Conservation (phyloP, 2,888 invertebrate genomes). For the Aethes cnicana region DNA sequence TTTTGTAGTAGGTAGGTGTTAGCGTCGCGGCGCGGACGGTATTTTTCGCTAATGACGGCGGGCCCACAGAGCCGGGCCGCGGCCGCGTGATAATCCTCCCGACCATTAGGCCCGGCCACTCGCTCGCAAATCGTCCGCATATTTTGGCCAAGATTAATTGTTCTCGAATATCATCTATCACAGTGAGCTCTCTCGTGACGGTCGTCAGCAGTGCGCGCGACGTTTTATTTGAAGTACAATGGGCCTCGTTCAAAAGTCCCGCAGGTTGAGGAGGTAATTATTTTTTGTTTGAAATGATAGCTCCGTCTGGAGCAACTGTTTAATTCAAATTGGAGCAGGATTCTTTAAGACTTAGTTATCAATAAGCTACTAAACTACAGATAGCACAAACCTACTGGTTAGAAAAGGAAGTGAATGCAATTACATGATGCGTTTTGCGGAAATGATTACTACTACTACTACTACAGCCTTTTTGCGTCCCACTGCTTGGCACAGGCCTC, state of each 20-base stretch:
- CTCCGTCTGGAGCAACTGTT: slow-evolving; percentile 44
- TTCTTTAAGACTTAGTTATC: slow-evolving; percentile 39
- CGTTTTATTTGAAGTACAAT: slow-evolving; percentile 77
- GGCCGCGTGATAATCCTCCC: slow-evolving; percentile 75
- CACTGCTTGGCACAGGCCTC: too few species aligned
- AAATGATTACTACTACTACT: background rate
- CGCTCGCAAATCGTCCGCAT: slow-evolving; percentile 82
- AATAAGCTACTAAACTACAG: too few species aligned
- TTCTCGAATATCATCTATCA: slow-evolving; percentile 82
- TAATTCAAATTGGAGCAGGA: slow-evolving; percentile 43
- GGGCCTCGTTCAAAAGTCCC: slow-evolving; percentile 54
- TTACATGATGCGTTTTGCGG: background rate
- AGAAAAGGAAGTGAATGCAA: slow-evolving; percentile 21
- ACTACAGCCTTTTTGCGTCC: too few species aligned
- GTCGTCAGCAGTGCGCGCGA: slow-evolving; percentile 76
- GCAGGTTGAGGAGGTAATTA: slow-evolving; percentile 62
- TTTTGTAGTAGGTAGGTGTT: slow-evolving; percentile 29
- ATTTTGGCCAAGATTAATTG: slow-evolving; percentile 82
- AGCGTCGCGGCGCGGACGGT: slow-evolving; percentile 49
- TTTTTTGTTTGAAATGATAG: slow-evolving; percentile 63
- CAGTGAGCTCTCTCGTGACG: slow-evolving; percentile 77
- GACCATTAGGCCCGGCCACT: slow-evolving; percentile 80
- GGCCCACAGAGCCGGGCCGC: slow-evolving; percentile 54
- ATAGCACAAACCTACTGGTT: slow-evolving; percentile 41
- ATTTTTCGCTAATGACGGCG: slow-evolving; percentile 71